A percentile compares a stretch with the other conserved stretches of the same genome.
These are phyloP conservation scores for Prostheceraeus crozeri DNA, from an alignment of 2,888 invertebrate genomes.

Conservation along the genomic window DNA sequence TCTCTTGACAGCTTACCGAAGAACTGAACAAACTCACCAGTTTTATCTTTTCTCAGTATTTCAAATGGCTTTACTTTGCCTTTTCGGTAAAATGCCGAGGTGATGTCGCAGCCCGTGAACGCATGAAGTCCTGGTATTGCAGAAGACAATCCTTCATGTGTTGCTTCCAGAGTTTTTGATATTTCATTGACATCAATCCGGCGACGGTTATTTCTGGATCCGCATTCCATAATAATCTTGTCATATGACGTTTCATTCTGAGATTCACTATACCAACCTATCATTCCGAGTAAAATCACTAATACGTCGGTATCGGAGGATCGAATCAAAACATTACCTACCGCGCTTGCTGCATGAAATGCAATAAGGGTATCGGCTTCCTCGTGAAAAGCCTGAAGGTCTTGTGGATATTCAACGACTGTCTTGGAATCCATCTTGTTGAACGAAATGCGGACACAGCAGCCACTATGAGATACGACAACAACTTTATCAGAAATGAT, in stretches of 20 bases:
- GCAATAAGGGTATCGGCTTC: slow-evolving; percentile 36
- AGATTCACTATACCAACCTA: neutral
- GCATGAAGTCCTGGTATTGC: slow-evolving; percentile 36
- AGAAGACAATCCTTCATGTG: slow-evolving; percentile 19
- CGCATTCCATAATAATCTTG: slow-evolving; percentile 34
- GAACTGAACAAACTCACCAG: slow-evolving; percentile 7
- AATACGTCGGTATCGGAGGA: slow-evolving; percentile 22
- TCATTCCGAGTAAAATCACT: neutral
- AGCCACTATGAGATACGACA: slow-evolving; percentile 26
- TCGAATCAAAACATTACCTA: slow-evolving; percentile 20
- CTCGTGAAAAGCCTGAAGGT: slow-evolving; percentile 29
- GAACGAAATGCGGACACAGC: slow-evolving; percentile 11
- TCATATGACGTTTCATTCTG: too few species aligned
- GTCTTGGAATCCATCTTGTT: too few species aligned
- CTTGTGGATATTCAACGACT: too few species aligned
- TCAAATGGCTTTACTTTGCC: slow-evolving; percentile 32
- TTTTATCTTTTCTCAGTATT: slow-evolving; percentile 29
- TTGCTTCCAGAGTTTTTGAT: slow-evolving; percentile 13
- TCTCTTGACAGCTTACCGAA: too few species aligned
- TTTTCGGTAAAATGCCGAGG: slow-evolving; percentile 33
- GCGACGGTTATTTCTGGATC: slow-evolving; percentile 31
- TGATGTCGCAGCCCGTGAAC: slow-evolving; percentile 34
- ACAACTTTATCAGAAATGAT: slow-evolving; percentile 16
- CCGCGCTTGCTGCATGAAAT: slow-evolving; percentile 25
- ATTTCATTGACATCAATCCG: slow-evolving; percentile 34